A percentile compares a stretch with the other conserved stretches of the same genome.
Evolutionary conservation across 35 echinoderm and acorn worm genomes (phyloP).

Genomic region (Apostichopus japonicus): DNA sequence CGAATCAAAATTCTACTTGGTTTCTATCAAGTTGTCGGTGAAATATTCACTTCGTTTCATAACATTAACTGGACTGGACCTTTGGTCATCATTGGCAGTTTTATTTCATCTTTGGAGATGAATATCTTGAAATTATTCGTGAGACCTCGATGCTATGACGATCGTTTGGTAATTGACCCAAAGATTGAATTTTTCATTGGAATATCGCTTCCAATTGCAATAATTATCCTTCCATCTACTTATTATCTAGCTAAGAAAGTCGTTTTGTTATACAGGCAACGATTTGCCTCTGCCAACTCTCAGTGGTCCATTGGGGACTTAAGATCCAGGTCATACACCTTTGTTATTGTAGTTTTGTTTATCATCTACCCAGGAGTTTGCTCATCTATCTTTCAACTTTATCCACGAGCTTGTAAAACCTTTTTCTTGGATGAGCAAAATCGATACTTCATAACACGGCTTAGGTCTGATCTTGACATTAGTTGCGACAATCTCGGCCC

Average conservation of each 20-base stretch:
- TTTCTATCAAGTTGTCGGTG: slow-evolving; percentile 8
- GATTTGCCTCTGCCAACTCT: neutral
- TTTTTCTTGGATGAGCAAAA: neutral
- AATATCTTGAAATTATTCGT: neutral
- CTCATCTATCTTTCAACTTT: neutral
- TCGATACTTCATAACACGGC: neutral
- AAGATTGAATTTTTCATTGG: neutral
- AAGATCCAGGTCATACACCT: no score
- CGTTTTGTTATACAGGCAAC: neutral
- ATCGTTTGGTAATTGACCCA: neutral
- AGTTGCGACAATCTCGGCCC: neutral
- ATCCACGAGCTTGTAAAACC: neutral
- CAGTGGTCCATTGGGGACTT: no score
- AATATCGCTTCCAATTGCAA: neutral
- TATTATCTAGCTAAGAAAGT: neutral
- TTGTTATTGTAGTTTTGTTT: no score
- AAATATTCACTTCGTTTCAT: neutral
- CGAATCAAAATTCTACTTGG: slow-evolving; percentile 8
- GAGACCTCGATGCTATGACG: neutral
- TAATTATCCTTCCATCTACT: neutral
- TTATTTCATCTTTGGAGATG: neutral
- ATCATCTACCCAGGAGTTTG: neutral
- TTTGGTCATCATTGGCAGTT: neutral
- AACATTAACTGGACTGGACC: neutral
- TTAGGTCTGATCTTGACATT: neutral